Evolutionary conservation across 2,797 vertebrate genomes (phyloP).

Genomic region (Tragelaphus eurycerus): DNA sequence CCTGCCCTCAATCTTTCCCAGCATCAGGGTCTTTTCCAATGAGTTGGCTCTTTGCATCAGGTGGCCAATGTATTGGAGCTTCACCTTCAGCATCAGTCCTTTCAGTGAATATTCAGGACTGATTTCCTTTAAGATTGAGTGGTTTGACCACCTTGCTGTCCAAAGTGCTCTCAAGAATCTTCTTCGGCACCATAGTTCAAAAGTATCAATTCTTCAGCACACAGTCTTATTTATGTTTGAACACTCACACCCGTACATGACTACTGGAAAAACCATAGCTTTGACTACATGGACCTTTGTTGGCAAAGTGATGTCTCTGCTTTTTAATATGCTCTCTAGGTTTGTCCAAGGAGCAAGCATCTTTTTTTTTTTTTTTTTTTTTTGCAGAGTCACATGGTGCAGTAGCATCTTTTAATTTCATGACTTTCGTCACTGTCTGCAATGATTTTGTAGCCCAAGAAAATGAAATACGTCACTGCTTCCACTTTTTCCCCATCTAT

Average conservation of each 20-base stretch:
- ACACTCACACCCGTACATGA: not conserved
- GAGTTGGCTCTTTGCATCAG: too few species aligned
- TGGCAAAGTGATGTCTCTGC: not conserved
- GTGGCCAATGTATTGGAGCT: too few species aligned
- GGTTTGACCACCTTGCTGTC: not conserved
- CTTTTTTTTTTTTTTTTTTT: not conserved
- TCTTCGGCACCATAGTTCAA: not conserved
- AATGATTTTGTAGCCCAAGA: not conserved
- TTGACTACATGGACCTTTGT: not conserved
- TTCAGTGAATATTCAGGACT: not conserved
- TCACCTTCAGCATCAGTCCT: not conserved
- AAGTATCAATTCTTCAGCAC: not conserved
- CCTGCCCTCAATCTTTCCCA: not conserved
- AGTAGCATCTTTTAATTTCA: not conserved
- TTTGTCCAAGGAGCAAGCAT: not conserved
- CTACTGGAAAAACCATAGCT: not conserved
- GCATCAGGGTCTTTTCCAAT: too few species aligned
- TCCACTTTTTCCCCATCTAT: not conserved
- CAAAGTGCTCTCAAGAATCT: not conserved
- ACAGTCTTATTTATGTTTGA: not conserved
- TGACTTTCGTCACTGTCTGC: not conserved
- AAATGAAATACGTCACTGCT: not conserved
- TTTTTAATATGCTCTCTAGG: not conserved
- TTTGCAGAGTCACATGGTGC: not conserved
- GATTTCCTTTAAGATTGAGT: not conserved